Evolutionary conservation across 2,888 invertebrate genomes (phyloP), one percentile per base, ranked within the genome.

Genomic region (Metallyticus violacea): DNA sequence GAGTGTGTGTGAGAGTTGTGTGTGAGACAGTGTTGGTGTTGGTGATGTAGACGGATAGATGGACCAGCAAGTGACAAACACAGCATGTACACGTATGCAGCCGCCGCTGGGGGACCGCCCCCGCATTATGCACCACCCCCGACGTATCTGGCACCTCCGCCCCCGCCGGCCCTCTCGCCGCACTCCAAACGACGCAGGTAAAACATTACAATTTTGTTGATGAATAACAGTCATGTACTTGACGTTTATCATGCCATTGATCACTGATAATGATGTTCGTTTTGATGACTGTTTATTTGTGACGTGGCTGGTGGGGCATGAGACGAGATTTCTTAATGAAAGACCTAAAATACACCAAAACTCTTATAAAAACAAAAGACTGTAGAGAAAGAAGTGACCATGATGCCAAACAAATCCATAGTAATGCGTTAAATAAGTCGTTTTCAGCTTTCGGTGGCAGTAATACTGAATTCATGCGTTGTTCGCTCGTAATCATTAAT

Each of bases 181-280:
- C 92, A 92, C 90, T 91, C 92, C 81, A 93, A 92, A 89, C 90
- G 92, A 88, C 89, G 92, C 90, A 92, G 92, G 92, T 92, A 92
- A 88, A 77, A 25, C 77, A 79, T 25, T 77, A 1, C 15, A 15
- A 40, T 62, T 62, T 62, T 62, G n/a, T n/a, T n/a, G n/a, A n/a
- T n/a, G n/a, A n/a, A 81, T 40, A 80, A 40, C 40, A 86, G 76
- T 80, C 76, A 81, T 88, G n/a, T 29, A 82, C 85, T 85, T 85
- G 86, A 86, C n/a, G n/a, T n/a, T n/a, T n/a, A n/a, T n/a, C n/a
- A n/a, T 79, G 87, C 85, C 82, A 79, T 84, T 84, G 88, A 85
- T n/a, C 86, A 27, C 25, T 81, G 26, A 88, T 86, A 85, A 87
- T 86, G 86, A 87, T 85, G 87, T 80, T n/a, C 86, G 85, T 88